Conservation (phyloP, 2,888 invertebrate species). For the Dolomedes plantarius region DNA sequence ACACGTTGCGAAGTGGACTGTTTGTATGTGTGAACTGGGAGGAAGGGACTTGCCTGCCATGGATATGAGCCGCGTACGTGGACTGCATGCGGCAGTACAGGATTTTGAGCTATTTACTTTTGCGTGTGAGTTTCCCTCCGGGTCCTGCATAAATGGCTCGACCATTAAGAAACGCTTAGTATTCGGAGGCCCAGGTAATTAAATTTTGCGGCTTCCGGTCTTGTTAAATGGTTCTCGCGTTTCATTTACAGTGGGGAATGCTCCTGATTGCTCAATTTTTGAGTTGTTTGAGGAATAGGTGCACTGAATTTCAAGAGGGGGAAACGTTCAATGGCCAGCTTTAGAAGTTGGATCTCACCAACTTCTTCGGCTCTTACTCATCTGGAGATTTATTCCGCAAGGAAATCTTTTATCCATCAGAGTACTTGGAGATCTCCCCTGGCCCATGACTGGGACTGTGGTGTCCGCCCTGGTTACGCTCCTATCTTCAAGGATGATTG, state of each 20-base stretch:
- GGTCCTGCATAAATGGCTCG: neutral
- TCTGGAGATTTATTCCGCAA: too few species aligned
- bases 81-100: neutral
- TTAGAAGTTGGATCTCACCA: too few species aligned
- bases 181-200: conserved; percentile 3
- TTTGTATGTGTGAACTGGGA: conserved; percentile 24
- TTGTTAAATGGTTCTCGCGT: neutral
- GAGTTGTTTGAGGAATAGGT: too few species aligned
- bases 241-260: neutral
- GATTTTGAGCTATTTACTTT: neutral
- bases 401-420: too few species aligned
- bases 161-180: neutral
- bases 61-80: neutral
- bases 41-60: neutral
- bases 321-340: too few species aligned
- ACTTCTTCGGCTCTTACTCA: too few species aligned
- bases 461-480: too few species aligned
- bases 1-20: conserved; percentile 27
- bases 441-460: too few species aligned
- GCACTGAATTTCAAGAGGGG: too few species aligned
- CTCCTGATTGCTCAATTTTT: neutral
- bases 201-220: conserved; percentile 12
- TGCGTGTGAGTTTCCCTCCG: neutral
- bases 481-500: too few species aligned
- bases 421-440: too few species aligned